These are phyloP conservation scores for Cyanistes caeruleus DNA, from an alignment of 2,113 vertebrate species.

Conservation along the genomic window DNA sequence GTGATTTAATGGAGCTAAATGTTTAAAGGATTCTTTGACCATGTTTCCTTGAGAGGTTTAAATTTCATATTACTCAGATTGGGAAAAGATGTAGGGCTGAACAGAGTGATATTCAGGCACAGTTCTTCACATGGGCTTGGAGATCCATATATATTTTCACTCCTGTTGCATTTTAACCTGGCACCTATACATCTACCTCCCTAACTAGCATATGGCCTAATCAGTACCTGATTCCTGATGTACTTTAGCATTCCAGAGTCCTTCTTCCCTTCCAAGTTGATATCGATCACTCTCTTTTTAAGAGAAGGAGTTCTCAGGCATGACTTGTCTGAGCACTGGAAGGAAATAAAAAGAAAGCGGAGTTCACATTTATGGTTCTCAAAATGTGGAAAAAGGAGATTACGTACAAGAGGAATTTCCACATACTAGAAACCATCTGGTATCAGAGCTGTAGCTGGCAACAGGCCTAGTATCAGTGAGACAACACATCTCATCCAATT, in stretches of 20 bases:
- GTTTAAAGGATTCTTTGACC: background rate
- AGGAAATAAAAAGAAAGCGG: background rate
- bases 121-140: background rate
- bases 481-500: background rate
- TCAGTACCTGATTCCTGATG: slow-evolving; percentile 92
- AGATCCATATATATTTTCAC: background rate
- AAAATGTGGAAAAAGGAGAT: background rate
- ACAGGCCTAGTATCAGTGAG: background rate
- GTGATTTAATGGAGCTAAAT: background rate
- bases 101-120: background rate
- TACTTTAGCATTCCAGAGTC: slow-evolving; percentile 98
- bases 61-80: background rate
- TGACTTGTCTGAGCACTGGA: slow-evolving; percentile 95
- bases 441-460: background rate
- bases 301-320: slow-evolving; percentile 94
- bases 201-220: background rate
- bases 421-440: background rate
- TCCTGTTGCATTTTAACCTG: background rate
- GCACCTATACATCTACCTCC: background rate
- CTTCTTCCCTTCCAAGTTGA: slow-evolving; percentile 92
- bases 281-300: slow-evolving; percentile 89
- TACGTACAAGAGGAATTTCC: background rate
- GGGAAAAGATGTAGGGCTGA: background rate
- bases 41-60: background rate
- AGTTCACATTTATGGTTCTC: background rate